A percentile compares a stretch with the other conserved stretches of the same genome.
These are phyloP conservation scores for Osmerus mordax DNA, from an alignment of 2,113 vertebrate genomes.

Conservation along the genomic window DNA sequence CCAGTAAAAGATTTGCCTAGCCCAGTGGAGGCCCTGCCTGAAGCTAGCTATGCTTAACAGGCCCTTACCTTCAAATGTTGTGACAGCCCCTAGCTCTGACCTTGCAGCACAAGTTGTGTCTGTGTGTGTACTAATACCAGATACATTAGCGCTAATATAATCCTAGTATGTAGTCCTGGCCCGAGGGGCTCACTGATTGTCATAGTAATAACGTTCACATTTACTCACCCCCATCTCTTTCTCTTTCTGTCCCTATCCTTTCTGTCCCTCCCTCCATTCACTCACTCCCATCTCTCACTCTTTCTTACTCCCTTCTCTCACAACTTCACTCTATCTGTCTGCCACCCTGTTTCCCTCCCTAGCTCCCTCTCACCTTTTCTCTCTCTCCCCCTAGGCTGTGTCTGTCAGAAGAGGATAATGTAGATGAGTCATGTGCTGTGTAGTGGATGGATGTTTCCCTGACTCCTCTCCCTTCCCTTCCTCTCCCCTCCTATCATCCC, in stretches of 20 bases:
- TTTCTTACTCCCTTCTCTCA: constrained; percentile 1
- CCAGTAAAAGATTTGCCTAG: background rate
- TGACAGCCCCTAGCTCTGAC: constrained; percentile 41
- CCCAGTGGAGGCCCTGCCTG: background rate
- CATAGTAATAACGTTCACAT: constrained; percentile 67
- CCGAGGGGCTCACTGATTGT: constrained; percentile 67
- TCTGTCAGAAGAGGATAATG: background rate
- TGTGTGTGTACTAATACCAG: constrained; percentile 57
- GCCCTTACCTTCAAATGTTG: background rate
- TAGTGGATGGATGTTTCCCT: background rate
- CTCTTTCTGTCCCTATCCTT: constrained; percentile 22
- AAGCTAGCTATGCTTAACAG: too few species aligned
- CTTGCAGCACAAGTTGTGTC: constrained; percentile 45
- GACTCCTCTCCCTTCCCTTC: background rate
- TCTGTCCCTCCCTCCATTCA: constrained; percentile 14
- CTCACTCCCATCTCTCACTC: constrained; percentile 10
- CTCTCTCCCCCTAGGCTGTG: background rate
- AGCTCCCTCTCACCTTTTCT: background rate
- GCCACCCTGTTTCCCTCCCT: background rate
- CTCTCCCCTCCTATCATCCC: background rate
- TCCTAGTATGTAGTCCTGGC: constrained; percentile 60
- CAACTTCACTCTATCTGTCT: background rate
- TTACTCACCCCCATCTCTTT: constrained; percentile 59
- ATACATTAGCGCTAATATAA: constrained; percentile 69
- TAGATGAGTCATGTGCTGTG: too few species aligned